These are phyloP conservation scores for Camelus bactrianus DNA, from an alignment of 2,113 vertebrate genomes.

Conservation along the genomic window DNA sequence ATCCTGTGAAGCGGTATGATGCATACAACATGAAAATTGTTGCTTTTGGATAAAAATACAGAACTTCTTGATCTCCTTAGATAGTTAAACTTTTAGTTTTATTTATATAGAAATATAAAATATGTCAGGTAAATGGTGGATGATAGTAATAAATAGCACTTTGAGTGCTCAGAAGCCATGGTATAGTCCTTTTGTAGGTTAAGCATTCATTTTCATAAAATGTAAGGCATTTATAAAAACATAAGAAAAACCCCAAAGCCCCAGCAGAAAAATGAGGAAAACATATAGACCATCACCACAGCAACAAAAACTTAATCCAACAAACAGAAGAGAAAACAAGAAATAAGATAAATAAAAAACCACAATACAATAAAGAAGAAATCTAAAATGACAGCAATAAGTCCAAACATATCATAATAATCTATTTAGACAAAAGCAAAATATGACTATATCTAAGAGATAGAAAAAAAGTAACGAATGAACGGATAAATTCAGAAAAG, in stretches of 20 bases:
- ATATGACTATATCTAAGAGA: too few relatives aligned
- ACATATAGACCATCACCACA: not conserved
- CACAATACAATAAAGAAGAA: not conserved
- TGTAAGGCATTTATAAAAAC: not conserved
- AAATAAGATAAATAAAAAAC: not conserved
- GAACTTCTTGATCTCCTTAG: not conserved
- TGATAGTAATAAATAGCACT: not conserved
- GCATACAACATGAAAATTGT: not conserved
- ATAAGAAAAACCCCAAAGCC: slow-evolving; percentile 1
- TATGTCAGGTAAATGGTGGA: not conserved
- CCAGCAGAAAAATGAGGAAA: not conserved
- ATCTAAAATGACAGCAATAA: not conserved
- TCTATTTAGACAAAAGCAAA: not conserved
- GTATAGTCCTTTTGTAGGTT: not conserved
- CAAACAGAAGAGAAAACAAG: not conserved
- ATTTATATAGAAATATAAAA: not conserved
- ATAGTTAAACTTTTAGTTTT: slow-evolving; percentile 24
- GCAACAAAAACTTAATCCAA: not conserved
- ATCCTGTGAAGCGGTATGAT: not conserved
- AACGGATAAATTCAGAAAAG: not conserved
- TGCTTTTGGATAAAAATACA: not conserved
- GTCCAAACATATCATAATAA: not conserved
- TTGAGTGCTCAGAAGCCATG: not conserved
- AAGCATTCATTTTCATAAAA: slow-evolving; percentile 27
- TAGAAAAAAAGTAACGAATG: not conserved